These are phyloP conservation scores for Hydrocynus forskahlii DNA, from an alignment of 2,797 vertebrate genomes.

Conservation along the genomic window DNA sequence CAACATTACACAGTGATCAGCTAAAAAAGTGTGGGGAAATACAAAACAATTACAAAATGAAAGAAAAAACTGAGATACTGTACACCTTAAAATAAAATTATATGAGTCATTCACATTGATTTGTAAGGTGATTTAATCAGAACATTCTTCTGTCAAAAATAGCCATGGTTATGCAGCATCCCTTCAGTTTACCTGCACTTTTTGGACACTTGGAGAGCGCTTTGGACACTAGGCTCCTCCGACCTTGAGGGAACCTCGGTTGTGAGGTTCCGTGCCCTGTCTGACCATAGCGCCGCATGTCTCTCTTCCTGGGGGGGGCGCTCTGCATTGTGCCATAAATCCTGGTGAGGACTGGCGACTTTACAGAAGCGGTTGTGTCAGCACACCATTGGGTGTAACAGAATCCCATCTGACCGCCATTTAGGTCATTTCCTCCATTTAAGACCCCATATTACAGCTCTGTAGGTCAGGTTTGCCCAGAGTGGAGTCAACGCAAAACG, in stretches of 20 bases:
- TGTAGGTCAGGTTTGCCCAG: constrained; percentile 76
- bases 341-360: constrained; percentile 42
- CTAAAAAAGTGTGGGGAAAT: not conserved
- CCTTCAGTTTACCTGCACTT: not conserved
- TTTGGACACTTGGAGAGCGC: constrained; percentile 66
- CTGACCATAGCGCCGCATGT: constrained; percentile 61
- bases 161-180: not conserved
- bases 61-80: not conserved
- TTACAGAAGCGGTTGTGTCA: constrained; percentile 76
- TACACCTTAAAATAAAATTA: not conserved
- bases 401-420: constrained; percentile 77
- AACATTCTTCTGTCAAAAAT: too few relatives aligned
- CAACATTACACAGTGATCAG: not conserved
- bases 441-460: constrained; percentile 76
- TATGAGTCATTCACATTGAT: not conserved
- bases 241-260: constrained; percentile 63
- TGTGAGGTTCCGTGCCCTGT: constrained; percentile 62
- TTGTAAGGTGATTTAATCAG: not conserved
- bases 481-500: constrained; percentile 70
- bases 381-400: constrained; percentile 79
- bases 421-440: constrained; percentile 81
- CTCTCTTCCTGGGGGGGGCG: constrained; percentile 55
- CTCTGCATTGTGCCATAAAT: constrained; percentile 71
- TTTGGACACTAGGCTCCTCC: constrained; percentile 69
- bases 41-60: not conserved